Evolutionary conservation across 2,113 vertebrate genomes (phyloP), one percentile per base, ranked within the genome.

Genomic region (Antigone vipio): DNA sequence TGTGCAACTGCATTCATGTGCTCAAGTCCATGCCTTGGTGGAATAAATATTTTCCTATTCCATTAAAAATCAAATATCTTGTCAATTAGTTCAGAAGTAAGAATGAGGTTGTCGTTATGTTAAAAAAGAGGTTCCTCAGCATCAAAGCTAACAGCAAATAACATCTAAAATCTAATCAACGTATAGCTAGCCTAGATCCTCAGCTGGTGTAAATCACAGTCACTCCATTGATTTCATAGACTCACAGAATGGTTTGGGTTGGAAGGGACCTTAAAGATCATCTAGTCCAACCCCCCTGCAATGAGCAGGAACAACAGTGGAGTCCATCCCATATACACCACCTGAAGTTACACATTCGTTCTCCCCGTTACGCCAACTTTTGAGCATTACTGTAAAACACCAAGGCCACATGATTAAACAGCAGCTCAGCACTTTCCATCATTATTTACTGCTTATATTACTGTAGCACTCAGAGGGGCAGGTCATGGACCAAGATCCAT

Each of bases 1-100:
- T 95, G 91, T 96, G 92, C 95, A 95, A 95, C 91, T 94, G 89
- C 97, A 97, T 97, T 96, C 93, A 88, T 97, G 85, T 96, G 89
- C 78, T 15, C 77, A 78, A 91, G 95, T 85, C 88, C 91, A 95
- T 94, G 95, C 40, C 95, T 96, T 97, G 96, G 86, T 96, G 85
- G 87, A 96, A 97, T 92, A 93, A 97, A 97, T 87, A 38, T 94
- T 90, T 97, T 97, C 93, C 90, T 91, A 74, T 79, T 85, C 95
- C 95, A 94, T 97, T 96, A 89, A 88, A 96, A 94, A 90, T 78
- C 78, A 95, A 88, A 81, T 19, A 96, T 95, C 85, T 94, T 88
- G 84, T 93, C 85, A 91, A 30, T 88, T 94, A 93, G 96, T 94
- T 96, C 91, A 92, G 88, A 91, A 88, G 92, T 82, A 95, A 89